Base-by-base conservation (phyloP, 1,140 invertebrate genomes). In the Bombus cullumanus region DNA sequence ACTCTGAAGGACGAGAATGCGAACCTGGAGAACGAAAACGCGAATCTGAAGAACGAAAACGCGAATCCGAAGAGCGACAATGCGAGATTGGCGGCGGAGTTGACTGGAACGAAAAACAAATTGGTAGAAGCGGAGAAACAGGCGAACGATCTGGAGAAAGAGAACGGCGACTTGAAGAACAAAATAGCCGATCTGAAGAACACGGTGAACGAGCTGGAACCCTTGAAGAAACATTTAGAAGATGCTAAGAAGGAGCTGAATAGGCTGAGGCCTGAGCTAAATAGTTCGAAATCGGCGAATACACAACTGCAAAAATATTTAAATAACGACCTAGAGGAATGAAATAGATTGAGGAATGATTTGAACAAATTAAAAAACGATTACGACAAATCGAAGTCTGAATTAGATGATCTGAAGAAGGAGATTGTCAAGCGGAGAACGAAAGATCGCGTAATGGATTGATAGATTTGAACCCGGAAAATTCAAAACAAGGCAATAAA, bases 211-310 rank as follows among this genome's bases (percentile, higher is more conserved):
- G 85, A 85, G 68, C 43, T 69, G 47, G 77, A 88, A 8, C 64
- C 72, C 66, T 82, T 88, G 71, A 86, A 74, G 18, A 41, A 31
- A 31, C 15, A 78, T 6, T 31, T 78, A 28, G 39, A 78, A 64
- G 28, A 39, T 12, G 37, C 75, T 64, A 41, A 64, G 15, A 64
- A 18, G 9, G 82, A 85, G 31, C 28, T 75, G 22, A 53, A 71
- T 15, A 81, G 53, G 8, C 18, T 62, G 31, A 81, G 37, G 18
- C 43, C 25, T 4, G 86, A 84, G 47, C 37, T 84, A 39, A 28
- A 84, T 73, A 83, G 71, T 25, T 85, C 86, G 37, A 90, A 64
- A 59, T 22, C 18, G 2, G 85, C 87, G 59, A 90, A 86, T 39
- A 76, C n/a, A 28, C 80, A 47, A 10, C 25, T 76, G 39, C 25